These are phyloP conservation scores for Phenganax marumi DNA, from an alignment of 92 coral and sea anemone genomes.

Conservation along the genomic window DNA sequence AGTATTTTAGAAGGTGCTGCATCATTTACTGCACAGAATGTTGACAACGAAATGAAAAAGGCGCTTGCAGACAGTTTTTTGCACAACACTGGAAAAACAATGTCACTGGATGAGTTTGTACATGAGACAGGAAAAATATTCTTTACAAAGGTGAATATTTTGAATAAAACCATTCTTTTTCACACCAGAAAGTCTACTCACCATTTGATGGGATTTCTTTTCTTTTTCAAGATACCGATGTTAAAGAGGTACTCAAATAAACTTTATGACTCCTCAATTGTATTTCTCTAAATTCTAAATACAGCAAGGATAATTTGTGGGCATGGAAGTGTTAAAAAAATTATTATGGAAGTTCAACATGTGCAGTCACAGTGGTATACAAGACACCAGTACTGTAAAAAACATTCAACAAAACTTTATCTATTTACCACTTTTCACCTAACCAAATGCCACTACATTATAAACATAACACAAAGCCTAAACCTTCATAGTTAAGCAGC, in stretches of 20 bases:
- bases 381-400: background rate
- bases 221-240: slow-evolving; percentile 51
- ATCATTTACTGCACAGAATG: slow-evolving; percentile 60
- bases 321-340: no score
- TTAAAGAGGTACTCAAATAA: background rate
- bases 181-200: background rate
- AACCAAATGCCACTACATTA: background rate
- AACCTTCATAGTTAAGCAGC: background rate
- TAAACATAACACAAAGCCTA: background rate
- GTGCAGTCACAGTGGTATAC: no score
- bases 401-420: background rate
- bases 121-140: slow-evolving; percentile 73
- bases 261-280: background rate
- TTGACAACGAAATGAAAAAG: slow-evolving; percentile 54
- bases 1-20: slow-evolving; percentile 75
- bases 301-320: no score
- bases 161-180: background rate
- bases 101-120: slow-evolving; percentile 80
- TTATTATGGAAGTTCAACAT: no score
- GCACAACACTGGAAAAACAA: slow-evolving; percentile 56
- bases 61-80: slow-evolving; percentile 68
- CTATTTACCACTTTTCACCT: background rate
- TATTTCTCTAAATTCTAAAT: background rate
- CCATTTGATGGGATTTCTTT: background rate
- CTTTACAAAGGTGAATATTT: slow-evolving; percentile 67